A percentile compares a stretch with the other conserved stretches of the same genome.
phyloP scores from a whole-genome alignment of 2,888 invertebrate genomes.

The Pachycephus smyrnensis region DNA sequence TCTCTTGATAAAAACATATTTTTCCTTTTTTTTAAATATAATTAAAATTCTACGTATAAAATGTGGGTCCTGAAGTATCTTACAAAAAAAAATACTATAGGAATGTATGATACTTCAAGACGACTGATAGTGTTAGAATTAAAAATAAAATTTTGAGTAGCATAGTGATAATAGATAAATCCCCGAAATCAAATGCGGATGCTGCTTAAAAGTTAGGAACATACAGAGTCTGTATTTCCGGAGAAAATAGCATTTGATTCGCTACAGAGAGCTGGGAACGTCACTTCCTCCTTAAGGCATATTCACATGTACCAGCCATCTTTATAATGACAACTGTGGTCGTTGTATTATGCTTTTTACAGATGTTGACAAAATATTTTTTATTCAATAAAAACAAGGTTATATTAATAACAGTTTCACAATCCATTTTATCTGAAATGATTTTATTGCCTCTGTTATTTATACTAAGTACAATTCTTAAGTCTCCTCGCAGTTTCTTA shows the following conservation, averaged over 20 bases:
- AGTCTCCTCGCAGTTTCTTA: background rate
- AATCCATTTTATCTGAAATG: background rate
- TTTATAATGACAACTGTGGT: background rate
- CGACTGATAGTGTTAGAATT: background rate
- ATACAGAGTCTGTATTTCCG: too few species aligned
- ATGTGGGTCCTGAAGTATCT: too few species aligned
- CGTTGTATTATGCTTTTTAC: background rate
- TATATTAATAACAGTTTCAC: background rate
- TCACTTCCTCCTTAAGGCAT: background rate
- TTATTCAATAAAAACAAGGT: background rate
- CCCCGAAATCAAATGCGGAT: background rate
- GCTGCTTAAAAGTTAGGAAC: background rate
- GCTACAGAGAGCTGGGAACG: background rate
- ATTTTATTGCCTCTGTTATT: background rate
- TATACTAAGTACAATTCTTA: background rate
- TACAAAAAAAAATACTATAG: background rate
- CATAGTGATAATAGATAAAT: background rate
- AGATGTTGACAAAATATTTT: background rate
- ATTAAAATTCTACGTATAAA: background rate
- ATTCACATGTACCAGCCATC: background rate
- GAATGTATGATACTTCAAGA: background rate
- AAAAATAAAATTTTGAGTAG: background rate
- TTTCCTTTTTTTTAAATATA: background rate
- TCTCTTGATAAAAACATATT: background rate
- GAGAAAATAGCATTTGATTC: background rate